A percentile compares a stretch with the other conserved stretches of the same genome.
phyloP scores from a whole-genome alignment of 2,797 vertebrate species.

The Pagetopsis macropterus region DNA sequence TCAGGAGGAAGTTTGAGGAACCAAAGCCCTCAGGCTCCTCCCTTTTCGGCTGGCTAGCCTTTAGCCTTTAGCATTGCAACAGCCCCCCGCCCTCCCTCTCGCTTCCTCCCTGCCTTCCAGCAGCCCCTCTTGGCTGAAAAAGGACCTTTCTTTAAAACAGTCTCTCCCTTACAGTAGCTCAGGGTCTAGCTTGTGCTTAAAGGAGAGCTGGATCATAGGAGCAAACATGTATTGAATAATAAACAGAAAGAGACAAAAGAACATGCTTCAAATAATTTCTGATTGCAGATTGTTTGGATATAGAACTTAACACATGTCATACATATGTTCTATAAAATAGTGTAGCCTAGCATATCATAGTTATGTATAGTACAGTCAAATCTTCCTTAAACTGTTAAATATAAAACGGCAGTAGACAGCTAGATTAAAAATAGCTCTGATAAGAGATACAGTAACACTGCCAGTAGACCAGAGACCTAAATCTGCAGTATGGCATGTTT shows the following conservation, averaged over 20 bases:
- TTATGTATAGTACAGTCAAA: not conserved
- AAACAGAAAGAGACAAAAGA: not conserved
- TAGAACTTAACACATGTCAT: not conserved
- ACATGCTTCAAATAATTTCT: not conserved
- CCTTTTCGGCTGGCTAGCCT: conserved; percentile 39
- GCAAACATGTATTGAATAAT: not conserved
- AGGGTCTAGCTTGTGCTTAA: not conserved
- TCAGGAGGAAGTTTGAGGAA: conserved; percentile 66
- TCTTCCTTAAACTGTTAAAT: not conserved
- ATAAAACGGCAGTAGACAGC: conserved; percentile 8
- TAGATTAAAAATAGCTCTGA: conserved; percentile 17
- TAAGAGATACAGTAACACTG: not conserved
- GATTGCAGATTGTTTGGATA: not conserved
- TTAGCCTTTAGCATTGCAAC: conserved; percentile 50
- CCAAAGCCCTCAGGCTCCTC: conserved; percentile 65
- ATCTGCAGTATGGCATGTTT: conserved; percentile 18
- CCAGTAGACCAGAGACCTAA: conserved; percentile 7
- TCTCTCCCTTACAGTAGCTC: conserved; percentile 30
- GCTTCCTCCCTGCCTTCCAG: conserved; percentile 39
- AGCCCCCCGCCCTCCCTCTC: conserved; percentile 28
- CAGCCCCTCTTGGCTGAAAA: conserved; percentile 51
- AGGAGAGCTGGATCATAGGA: conserved; percentile 13
- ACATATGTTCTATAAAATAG: not conserved
- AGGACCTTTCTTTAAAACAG: conserved; percentile 53
- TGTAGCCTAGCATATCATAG: not conserved